phyloP scores from a whole-genome alignment of 2,113 vertebrate species.

The Chaetops frenatus region DNA sequence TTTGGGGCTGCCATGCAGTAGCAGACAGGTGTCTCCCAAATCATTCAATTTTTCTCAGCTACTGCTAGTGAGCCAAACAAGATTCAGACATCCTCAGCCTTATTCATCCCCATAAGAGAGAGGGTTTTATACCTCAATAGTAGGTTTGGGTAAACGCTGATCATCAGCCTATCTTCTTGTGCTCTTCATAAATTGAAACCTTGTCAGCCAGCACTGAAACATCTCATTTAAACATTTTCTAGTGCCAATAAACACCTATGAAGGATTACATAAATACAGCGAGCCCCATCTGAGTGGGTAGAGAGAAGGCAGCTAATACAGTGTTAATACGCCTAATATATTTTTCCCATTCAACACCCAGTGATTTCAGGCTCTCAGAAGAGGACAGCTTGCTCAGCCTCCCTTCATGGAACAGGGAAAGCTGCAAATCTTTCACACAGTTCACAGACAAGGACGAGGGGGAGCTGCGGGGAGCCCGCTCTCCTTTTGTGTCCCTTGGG shows the following conservation, averaged over 20 bases:
- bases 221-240: conserved; percentile 28
- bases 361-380: neutral
- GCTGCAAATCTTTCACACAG: neutral
- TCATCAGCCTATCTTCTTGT: neutral
- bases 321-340: neutral
- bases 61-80: neutral
- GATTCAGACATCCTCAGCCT: neutral
- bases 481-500: neutral
- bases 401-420: neutral
- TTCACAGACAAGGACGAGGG: neutral
- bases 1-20: neutral
- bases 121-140: neutral
- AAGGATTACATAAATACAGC: neutral
- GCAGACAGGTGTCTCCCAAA: neutral
- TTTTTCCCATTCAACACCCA: neutral
- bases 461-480: neutral
- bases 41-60: conserved; percentile 7
- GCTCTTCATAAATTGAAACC: conserved; percentile 3
- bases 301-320: neutral
- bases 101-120: neutral
- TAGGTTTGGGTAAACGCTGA: conserved; percentile 17
- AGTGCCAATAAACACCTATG: neutral
- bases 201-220: conserved; percentile 13
- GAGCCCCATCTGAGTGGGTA: neutral
- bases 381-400: neutral